Conservation (phyloP, 1,140 invertebrate genomes). For the Hesperophylax magnus region DNA sequence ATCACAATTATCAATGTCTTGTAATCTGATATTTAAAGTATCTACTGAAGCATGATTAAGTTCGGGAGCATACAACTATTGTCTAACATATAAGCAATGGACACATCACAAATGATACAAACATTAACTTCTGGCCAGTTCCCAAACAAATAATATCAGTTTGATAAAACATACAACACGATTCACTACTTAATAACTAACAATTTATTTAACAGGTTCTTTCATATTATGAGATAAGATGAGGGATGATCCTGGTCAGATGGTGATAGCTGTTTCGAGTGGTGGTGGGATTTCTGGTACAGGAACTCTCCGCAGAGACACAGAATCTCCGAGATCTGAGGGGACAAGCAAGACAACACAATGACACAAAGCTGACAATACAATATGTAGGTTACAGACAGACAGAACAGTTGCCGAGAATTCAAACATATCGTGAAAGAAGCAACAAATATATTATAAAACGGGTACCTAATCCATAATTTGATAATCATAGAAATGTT, state of each 20-base stretch:
- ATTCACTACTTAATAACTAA: too few species aligned
- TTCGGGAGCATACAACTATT: neutral
- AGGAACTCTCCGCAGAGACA: slow-evolving; percentile 47
- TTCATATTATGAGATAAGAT: slow-evolving; percentile 8
- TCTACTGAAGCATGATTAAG: neutral
- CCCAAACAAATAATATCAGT: too few species aligned
- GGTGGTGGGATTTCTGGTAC: slow-evolving; percentile 43
- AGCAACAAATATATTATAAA: too few species aligned
- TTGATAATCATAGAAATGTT: too few species aligned
- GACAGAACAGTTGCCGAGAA: neutral
- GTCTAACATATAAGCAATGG: neutral
- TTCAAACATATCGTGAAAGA: neutral
- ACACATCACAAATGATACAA: neutral
- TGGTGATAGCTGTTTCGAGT: slow-evolving; percentile 55
- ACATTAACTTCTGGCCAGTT: neutral
- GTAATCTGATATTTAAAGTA: slow-evolving; percentile 11
- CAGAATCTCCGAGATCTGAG: slow-evolving; percentile 50
- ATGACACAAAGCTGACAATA: neutral
- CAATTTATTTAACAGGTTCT: too few species aligned
- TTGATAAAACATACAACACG: too few species aligned
- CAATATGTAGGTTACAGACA: neutral
- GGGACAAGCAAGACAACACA: slow-evolving; percentile 46
- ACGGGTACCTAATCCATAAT: too few species aligned
- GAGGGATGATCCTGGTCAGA: slow-evolving; percentile 40
- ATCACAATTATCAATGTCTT: slow-evolving; percentile 32